phyloP scores from a whole-genome alignment of 2,888 invertebrate genomes.

The Oligia strigilis region DNA sequence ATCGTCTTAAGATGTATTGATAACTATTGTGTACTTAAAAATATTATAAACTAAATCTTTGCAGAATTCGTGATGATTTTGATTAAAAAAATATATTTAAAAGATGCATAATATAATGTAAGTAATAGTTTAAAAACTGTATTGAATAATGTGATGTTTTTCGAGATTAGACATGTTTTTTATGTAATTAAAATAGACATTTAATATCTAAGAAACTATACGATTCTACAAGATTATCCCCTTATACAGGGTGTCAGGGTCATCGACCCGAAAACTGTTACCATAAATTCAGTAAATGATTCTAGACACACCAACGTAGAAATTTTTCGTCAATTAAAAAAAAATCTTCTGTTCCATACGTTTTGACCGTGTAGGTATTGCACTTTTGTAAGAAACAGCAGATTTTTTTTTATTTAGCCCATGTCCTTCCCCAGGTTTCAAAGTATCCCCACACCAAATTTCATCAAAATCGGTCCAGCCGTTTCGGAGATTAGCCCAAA shows the following conservation, averaged over 20 bases:
- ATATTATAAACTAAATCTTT: constrained; percentile 25
- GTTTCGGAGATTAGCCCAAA: neutral
- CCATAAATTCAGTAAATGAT: neutral
- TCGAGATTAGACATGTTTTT: neutral
- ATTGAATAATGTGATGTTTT: neutral
- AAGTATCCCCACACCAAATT: neutral
- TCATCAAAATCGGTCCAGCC: neutral
- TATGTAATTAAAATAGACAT: neutral
- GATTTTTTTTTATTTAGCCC: too few relatives aligned
- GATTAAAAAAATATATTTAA: neutral
- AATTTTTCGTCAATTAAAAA: neutral
- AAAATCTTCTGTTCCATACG: neutral
- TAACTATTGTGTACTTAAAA: constrained; percentile 55
- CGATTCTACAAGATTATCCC: neutral
- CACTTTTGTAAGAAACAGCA: neutral
- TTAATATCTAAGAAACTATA: neutral
- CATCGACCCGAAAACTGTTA: neutral
- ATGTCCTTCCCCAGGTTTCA: neutral
- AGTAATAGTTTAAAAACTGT: constrained; percentile 3
- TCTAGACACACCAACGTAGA: neutral
- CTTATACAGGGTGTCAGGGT: neutral
- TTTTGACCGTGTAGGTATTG: neutral
- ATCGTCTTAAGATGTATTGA: constrained; percentile 65
- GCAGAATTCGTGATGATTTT: constrained; percentile 40
- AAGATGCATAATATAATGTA: constrained; percentile 22